These are phyloP conservation scores for Heliconius hewitsoni DNA, from an alignment of 1,140 invertebrate species.

Conservation along the genomic window DNA sequence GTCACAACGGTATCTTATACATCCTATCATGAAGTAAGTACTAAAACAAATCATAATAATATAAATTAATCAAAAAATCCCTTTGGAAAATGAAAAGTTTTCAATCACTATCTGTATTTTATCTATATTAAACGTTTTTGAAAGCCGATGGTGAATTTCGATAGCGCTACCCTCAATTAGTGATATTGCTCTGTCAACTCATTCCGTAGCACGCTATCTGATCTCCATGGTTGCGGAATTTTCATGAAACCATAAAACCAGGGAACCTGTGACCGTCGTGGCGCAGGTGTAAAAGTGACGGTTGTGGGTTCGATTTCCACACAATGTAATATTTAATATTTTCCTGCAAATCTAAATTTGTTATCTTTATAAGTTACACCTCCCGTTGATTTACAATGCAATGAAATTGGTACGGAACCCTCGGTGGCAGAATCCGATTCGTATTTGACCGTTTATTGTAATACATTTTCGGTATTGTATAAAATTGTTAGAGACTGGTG, in stretches of 20 bases:
- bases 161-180: conserved; percentile 39
- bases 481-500: too few relatives aligned
- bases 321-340: too few relatives aligned
- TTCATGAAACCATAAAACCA: not conserved
- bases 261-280: not conserved
- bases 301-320: too few relatives aligned
- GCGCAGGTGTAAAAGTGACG: too few relatives aligned
- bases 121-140: conserved; percentile 31
- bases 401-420: too few relatives aligned
- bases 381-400: too few relatives aligned
- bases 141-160: conserved; percentile 25
- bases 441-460: too few relatives aligned
- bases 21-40: not conserved
- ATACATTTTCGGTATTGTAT: too few relatives aligned
- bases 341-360: too few relatives aligned
- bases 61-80: not conserved
- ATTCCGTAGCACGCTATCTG: not conserved
- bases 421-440: too few relatives aligned
- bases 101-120: conserved; percentile 13
- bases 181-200: conserved; percentile 39
- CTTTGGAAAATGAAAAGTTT: not conserved
- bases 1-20: not conserved
- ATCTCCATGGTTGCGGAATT: not conserved
- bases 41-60: not conserved
- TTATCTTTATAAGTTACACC: too few relatives aligned